Evolutionary conservation across 2,797 vertebrate genomes (phyloP), one percentile per base, ranked within the genome.

Genomic region (Ptychobarbus kaznakovi): DNA sequence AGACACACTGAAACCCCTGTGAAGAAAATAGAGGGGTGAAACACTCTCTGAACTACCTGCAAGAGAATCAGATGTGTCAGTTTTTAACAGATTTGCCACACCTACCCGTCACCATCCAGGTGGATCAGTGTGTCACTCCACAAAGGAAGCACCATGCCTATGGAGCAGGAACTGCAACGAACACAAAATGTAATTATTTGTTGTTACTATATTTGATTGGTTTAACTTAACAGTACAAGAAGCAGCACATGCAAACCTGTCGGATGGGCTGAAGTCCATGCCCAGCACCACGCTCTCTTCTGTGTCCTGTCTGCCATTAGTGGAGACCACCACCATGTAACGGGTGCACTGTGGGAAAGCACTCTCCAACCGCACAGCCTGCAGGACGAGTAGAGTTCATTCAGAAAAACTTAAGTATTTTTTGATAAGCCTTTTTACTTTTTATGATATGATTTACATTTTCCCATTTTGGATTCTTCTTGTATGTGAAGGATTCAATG

Each of bases 261-360:
- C 97, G 83, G 97, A 97, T 89, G 96, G 96, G 84, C 95, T 94
- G 89, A 99, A 99, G 95, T 99, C 98, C 95, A 99, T 96, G 78
- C 98, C 98, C 1, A 99, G 96, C 82, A 99, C 97, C 2, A 98
- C 96, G 93, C 97, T 99, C 92, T 99, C 98, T 92, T 99, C 98
- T 0, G 98, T 99, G 94, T 99, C 98, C 90, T 99, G 98, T 51
- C 97, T 94, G 44, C 98, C 98, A 0, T 98, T 99, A 88, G 97
- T 99, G 91, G 97, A 98, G 84, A 99, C 97, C 38, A 99, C 97
- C 89, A 99, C 98, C 97, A 99, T 99, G 95, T 99, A 99, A 78
- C 98, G 96, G 1, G 97, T 99, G 87, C 96, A 96, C 92, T 98
- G 97, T 91, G 97, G 95, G 88, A 95, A 97, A 61, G 95, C 95